A percentile compares a stretch with the other conserved stretches of the same genome.
phyloP scores from a whole-genome alignment of 2,113 vertebrate genomes.

The Caranx ignobilis region DNA sequence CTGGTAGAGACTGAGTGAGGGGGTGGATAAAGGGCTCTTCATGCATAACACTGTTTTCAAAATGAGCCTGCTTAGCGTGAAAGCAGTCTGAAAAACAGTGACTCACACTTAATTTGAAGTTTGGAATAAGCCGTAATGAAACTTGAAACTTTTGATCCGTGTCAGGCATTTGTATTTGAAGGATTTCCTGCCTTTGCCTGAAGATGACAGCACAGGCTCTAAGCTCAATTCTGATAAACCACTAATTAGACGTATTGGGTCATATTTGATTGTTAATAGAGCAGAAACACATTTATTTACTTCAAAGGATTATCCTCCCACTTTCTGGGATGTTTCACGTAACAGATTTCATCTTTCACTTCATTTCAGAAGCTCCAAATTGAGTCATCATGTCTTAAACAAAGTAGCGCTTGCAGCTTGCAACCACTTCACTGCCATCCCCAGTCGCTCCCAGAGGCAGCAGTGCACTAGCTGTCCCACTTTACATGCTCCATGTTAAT shows the following conservation, averaged over 20 bases:
- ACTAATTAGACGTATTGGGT: no score
- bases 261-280: no score
- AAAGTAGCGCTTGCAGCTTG: neutral
- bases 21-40: neutral
- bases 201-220: neutral
- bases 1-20: neutral
- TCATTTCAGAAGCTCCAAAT: neutral
- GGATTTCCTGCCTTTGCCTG: neutral
- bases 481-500: conserved; percentile 11
- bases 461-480: neutral
- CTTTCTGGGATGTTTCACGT: neutral
- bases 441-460: neutral
- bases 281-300: no score
- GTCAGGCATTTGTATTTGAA: no score
- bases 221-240: no score
- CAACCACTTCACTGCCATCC: neutral
- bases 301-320: neutral
- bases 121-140: no score
- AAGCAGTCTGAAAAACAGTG: neutral
- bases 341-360: neutral
- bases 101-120: no score
- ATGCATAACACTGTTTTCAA: neutral
- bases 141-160: no score
- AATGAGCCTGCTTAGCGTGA: neutral
- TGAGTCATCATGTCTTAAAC: neutral